Evolutionary conservation across 2,888 invertebrate genomes (phyloP), one percentile per base, ranked within the genome.

Genomic region (Cephus rjabovi): DNA sequence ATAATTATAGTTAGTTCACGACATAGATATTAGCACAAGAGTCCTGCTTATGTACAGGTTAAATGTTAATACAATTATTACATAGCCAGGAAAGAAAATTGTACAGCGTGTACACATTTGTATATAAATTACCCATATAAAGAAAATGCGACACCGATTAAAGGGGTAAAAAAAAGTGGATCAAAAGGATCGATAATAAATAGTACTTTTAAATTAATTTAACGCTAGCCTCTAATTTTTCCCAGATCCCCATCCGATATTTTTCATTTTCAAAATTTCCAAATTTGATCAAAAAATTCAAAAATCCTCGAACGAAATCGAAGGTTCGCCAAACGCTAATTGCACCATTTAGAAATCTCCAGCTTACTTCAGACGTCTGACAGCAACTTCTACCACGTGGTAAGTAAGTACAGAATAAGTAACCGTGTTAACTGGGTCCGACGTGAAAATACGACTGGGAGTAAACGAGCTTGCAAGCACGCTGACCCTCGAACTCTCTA

Each of bases 71-170:
- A 76, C 80, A 84, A 79, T 70, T 33, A 82, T 56, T 56, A 23
- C 23, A 23, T 56, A 79, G 79, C 76, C 79, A 76, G 81, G 80
- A 81, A 71, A 76, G 77, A 76, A 79, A 79, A 83, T 83, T 86
- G 86, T 87, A 88, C 86, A 87, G 88, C 84, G 83, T 87, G 86
- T 88, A 87, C 83, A 89, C 85, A 86, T 87, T 87, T 87, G 86
- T 88, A 87, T 86, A 86, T 86, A 89, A 84, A 84, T 77, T 83
- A 83, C 80, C 81, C 80, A 81, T 78, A 81, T 76, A 77, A 80
- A 80, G 68, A 73, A 75, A 69, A 69, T 69, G 78, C 68, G 40
- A 56, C 35, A 76, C 68, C 75, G 35, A n/a, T 4, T 30, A 11
- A 12, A 12, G 37, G 15, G 23, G 1, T 33, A 34, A 56, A 56